Conservation (phyloP, 2,797 vertebrate species). For the Australoheros facetus region DNA sequence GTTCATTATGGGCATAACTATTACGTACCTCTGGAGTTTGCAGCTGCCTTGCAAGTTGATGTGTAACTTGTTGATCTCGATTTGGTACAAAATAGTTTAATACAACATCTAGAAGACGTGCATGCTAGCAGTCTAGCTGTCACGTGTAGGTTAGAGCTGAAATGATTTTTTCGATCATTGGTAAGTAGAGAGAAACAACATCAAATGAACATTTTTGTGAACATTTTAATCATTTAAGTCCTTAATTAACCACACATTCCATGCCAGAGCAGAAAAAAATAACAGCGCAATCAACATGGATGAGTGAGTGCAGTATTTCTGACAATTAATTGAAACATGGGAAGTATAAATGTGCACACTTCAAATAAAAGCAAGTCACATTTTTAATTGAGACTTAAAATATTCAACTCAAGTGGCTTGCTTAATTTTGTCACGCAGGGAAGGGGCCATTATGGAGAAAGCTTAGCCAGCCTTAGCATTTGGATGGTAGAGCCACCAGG, state of each 20-base stretch:
- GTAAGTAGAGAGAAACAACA: background rate
- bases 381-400: slow-evolving; percentile 37
- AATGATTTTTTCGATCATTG: background rate
- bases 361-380: background rate
- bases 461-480: background rate
- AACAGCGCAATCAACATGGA: background rate
- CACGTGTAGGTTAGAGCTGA: background rate
- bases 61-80: background rate
- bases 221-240: background rate
- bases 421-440: slow-evolving; percentile 35
- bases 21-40: background rate
- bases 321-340: background rate
- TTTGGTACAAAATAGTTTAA: background rate
- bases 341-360: background rate
- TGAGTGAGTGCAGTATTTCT: background rate
- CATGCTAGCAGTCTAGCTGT: background rate
- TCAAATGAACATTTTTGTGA: background rate
- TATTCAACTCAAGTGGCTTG: slow-evolving; percentile 14
- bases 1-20: background rate
- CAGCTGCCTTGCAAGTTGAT: background rate
- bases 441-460: slow-evolving; percentile 17
- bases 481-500: slow-evolving; percentile 8
- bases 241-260: background rate
- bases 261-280: background rate
- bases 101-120: background rate